Evolutionary conservation across 2,888 invertebrate species (phyloP).

Genomic region (Timema cristinae): DNA sequence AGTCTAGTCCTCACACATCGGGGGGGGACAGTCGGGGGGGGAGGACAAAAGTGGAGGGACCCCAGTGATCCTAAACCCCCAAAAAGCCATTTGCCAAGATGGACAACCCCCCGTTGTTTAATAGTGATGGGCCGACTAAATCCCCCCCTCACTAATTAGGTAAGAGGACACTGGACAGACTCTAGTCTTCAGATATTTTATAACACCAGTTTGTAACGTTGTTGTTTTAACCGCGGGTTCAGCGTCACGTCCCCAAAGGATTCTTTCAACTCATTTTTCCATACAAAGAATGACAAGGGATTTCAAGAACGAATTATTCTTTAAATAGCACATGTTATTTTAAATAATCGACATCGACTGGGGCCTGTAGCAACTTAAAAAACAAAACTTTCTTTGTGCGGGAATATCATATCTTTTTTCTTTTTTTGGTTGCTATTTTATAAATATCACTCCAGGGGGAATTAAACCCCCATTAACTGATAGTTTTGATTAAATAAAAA

Average conservation of each 20-base stretch:
- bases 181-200: no score
- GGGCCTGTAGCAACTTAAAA: no score
- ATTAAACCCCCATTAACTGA: no score
- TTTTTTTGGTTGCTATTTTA: no score
- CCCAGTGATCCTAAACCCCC: conserved; percentile 95
- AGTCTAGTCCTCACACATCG: conserved; percentile 79
- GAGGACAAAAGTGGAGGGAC: conserved; percentile 96
- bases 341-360: no score
- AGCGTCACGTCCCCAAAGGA: conserved; percentile 89
- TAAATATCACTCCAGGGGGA: no score
- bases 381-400: no score
- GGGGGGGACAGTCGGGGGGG: conserved; percentile 81
- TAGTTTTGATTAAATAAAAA: no score
- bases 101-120: conserved; percentile 93
- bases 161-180: conserved; percentile 41
- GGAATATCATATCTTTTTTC: no score
- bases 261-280: conserved; percentile 97
- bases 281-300: conserved; percentile 92
- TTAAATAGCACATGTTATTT: conserved; percentile 49
- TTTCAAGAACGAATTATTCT: conserved; percentile 98
- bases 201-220: not conserved
- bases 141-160: conserved; percentile 95
- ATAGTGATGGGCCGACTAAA: conserved; percentile 88
- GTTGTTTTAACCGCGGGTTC: conserved; percentile 58
- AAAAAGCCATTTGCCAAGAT: conserved; percentile 99